A percentile compares a stretch with the other conserved stretches of the same genome.
Conservation (phyloP, 2,113 vertebrate species). For the Cyrtonyx montezumae region DNA sequence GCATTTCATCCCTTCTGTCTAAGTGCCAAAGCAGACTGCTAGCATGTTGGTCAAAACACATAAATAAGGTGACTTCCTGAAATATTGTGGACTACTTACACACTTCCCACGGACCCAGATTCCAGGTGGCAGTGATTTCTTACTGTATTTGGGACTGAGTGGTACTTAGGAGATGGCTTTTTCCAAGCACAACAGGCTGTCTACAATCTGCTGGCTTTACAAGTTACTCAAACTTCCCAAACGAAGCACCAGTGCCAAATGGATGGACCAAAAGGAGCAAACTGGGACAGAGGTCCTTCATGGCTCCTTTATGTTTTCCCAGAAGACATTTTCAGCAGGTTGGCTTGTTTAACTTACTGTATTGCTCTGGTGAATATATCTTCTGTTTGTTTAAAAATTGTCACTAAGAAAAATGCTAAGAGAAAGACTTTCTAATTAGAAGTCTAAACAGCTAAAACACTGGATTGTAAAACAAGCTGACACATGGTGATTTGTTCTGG, state of each 20-base stretch:
- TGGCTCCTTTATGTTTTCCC: background rate
- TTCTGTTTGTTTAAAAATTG: slow-evolving; percentile 53
- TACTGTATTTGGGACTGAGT: background rate
- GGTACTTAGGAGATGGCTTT: background rate
- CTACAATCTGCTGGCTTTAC: background rate
- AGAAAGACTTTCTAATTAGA: slow-evolving; percentile 58
- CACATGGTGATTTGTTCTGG: slow-evolving; percentile 19
- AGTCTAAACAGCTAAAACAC: background rate
- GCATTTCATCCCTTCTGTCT: background rate
- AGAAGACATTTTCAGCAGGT: slow-evolving; percentile 13
- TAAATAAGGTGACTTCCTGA: background rate
- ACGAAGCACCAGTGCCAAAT: background rate
- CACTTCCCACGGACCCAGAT: background rate
- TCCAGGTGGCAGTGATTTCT: background rate
- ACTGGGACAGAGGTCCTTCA: background rate
- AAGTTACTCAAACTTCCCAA: background rate
- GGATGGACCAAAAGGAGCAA: background rate
- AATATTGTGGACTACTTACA: background rate
- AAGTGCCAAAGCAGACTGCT: background rate
- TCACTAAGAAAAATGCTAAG: slow-evolving; percentile 47
- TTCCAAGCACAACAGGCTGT: background rate
- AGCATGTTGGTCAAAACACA: background rate
- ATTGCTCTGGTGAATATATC: slow-evolving; percentile 38
- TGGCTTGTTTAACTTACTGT: slow-evolving; percentile 23
- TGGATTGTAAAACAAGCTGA: slow-evolving; percentile 49